Evolutionary conservation across 1,140 invertebrate genomes (phyloP).

Genomic region (Bactericera cockerelli): DNA sequence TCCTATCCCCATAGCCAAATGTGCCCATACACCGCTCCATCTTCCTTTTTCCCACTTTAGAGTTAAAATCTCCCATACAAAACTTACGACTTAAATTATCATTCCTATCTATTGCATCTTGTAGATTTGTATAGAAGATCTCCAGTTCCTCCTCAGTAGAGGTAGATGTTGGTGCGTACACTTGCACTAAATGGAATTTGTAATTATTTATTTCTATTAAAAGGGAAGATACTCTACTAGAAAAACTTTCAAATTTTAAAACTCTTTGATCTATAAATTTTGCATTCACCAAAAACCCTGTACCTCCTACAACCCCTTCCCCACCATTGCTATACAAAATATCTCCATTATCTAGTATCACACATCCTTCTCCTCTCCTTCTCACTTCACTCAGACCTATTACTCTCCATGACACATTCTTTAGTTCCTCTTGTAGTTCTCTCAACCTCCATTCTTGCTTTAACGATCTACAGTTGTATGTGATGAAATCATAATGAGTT

Average conservation of each 20-base stretch:
- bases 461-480: not conserved
- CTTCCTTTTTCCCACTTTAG: not conserved
- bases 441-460: not conserved
- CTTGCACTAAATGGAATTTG: not conserved
- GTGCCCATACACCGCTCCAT: not conserved
- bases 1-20: not conserved
- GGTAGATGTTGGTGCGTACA: not conserved
- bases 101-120: not conserved
- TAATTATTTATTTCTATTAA: not conserved
- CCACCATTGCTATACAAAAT: not conserved
- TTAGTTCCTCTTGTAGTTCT: not conserved
- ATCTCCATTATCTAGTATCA: not conserved
- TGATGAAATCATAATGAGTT: not conserved
- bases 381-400: not conserved
- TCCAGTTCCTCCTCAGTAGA: not conserved
- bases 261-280: not conserved
- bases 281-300: not conserved
- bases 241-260: not conserved
- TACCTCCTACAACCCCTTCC: not conserved
- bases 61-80: not conserved
- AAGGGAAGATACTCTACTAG: not conserved
- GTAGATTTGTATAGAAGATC: not conserved
- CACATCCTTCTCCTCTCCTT: conserved; percentile 3
- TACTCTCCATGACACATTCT: not conserved
- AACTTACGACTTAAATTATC: not conserved